phyloP scores from a whole-genome alignment of 2,888 invertebrate genomes.

The Heliconius sara region DNA sequence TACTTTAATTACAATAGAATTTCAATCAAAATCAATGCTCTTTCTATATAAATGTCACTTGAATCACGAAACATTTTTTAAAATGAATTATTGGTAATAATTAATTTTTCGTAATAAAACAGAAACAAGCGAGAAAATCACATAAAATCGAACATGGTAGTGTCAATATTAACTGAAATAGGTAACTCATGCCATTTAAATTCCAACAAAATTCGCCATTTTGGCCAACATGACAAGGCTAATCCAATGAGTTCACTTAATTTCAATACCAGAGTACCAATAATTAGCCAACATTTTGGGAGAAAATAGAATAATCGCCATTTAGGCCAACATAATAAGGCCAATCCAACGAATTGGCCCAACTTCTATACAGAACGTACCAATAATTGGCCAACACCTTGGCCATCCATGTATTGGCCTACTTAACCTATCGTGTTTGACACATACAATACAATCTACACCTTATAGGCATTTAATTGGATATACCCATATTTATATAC shows the following conservation, averaged over 20 bases:
- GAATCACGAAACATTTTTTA: background rate
- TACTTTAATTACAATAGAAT: constrained; percentile 19
- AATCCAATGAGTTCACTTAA: background rate
- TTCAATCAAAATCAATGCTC: constrained; percentile 2
- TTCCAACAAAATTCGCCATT: background rate
- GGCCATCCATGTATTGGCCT: constrained; percentile 3
- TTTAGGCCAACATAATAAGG: background rate
- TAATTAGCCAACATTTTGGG: background rate
- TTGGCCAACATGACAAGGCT: background rate
- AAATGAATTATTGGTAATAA: background rate
- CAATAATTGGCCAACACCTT: background rate
- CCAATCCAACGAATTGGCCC: background rate
- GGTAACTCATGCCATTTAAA: constrained; percentile 5
- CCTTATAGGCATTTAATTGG: constrained; percentile 53
- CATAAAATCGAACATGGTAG: background rate
- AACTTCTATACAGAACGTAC: background rate
- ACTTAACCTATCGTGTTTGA: constrained; percentile 55
- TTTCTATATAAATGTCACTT: constrained; percentile 1
- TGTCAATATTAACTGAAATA: background rate
- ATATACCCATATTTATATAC: constrained; percentile 46
- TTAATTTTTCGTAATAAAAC: background rate
- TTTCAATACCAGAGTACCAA: background rate
- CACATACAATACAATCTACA: constrained; percentile 53
- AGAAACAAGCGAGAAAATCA: background rate
- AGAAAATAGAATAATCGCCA: too few relatives aligned